Base-by-base conservation (phyloP, 2,888 invertebrate genomes). In the Meiosimyza platycephala region DNA sequence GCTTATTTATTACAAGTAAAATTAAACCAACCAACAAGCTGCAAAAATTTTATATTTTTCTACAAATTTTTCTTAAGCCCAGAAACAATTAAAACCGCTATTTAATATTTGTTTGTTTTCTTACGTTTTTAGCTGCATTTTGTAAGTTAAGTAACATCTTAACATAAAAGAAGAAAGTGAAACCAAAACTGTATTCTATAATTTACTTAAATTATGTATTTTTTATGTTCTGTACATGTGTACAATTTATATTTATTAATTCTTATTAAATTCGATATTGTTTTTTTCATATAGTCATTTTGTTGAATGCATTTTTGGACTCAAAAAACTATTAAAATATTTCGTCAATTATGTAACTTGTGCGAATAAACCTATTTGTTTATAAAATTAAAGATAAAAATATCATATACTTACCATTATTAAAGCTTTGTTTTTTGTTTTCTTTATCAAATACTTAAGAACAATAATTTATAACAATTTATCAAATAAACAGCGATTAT, bases 1-100 rank as follows among this genome's bases (percentile, higher is more conserved):
- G 4, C 40, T 40, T 40, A 40, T 40, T 40, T 40, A 40, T 40
- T 55, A 55, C 55, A 55, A 18, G 22, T 18, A 15, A 18, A 55
- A 55, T 22, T 55, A 60, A 12, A 12, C 18, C 60, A 60, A n/a
- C 12, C 72, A 47, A 68, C 40, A 62, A 72, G 48, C 51, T 50
- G 51, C 60, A 66, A 60, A 54, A 54, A 62, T 67, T 67, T 72
- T 60, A 60, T 72, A 72, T 72, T 68, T 68, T 68, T 72, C 63
- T 68, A 72, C 68, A 40, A 50, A 1, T n/a, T 71, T 59, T 71
- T 65, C 65, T 65, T 65, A 48, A 57, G 12, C 13, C 52, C 68
- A 59, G 47, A 54, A 54, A 63, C 16, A 57, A 55, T 55, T 33
- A 33, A 11, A 33, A 67, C 51, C 47, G 11, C 12, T 64, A 62